Evolutionary conservation across 2,888 invertebrate species (phyloP).

Genomic region (Melinaea marsaeus): DNA sequence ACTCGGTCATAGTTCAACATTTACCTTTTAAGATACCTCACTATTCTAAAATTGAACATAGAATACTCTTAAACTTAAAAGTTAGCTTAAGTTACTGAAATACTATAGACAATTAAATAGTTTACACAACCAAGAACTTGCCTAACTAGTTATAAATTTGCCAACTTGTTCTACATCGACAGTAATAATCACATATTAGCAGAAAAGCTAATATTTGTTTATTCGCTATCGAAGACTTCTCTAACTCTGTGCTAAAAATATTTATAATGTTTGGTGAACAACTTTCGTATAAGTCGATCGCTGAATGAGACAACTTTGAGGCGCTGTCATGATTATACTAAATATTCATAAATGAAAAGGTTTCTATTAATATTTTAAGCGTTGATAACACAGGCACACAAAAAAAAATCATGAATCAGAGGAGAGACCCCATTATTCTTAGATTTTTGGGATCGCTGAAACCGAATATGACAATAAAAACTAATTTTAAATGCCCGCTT

Average conservation of each 20-base stretch:
- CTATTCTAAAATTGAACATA: too few relatives aligned
- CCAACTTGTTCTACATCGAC: conserved; percentile 17
- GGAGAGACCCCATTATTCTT: too few relatives aligned
- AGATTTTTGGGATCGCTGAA: too few relatives aligned
- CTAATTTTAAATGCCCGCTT: too few relatives aligned
- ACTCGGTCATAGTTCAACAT: too few relatives aligned
- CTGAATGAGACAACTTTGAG: conserved; percentile 30
- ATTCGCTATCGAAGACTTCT: conserved; percentile 20
- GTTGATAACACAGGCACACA: too few relatives aligned
- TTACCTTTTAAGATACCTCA: too few relatives aligned
- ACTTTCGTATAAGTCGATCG: conserved; percentile 29
- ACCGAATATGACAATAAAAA: too few relatives aligned
- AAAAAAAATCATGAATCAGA: too few relatives aligned
- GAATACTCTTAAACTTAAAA: too few relatives aligned
- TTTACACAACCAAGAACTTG: conserved; percentile 10
- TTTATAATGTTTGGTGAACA: conserved; percentile 22
- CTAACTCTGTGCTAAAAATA: conserved; percentile 20
- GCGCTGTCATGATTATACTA: conserved; percentile 9
- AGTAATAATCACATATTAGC: conserved; percentile 24
- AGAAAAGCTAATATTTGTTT: conserved; percentile 25
- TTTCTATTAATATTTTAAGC: background rate
- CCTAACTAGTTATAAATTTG: conserved; percentile 16
- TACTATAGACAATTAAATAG: background rate
- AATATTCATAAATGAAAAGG: conserved; percentile 10
- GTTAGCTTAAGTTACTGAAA: too few relatives aligned